Evolutionary conservation across 2,888 invertebrate species (phyloP).

Genomic region (Rhagonycha lutea): DNA sequence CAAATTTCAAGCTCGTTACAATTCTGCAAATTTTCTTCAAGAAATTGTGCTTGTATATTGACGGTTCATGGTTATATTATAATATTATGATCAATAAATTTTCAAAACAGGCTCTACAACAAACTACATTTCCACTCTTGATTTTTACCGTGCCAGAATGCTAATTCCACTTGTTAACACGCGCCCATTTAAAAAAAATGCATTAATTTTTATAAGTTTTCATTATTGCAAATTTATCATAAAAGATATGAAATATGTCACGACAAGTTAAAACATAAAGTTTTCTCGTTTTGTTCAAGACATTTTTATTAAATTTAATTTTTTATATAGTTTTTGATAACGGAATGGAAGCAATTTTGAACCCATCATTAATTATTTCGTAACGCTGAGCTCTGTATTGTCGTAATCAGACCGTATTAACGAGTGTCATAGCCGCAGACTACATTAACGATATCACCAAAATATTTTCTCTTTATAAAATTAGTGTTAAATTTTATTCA

Average conservation of each 20-base stretch:
- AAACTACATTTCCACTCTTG: no score
- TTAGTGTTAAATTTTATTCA: not conserved
- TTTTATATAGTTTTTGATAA: not conserved
- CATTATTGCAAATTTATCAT: not conserved
- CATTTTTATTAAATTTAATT: not conserved
- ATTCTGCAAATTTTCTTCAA: no score
- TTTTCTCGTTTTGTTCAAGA: not conserved
- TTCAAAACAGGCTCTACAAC: no score
- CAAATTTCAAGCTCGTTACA: no score
- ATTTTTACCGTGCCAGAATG: not conserved
- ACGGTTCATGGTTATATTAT: no score
- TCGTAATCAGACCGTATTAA: not conserved
- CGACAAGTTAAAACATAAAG: not conserved
- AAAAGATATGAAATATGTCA: not conserved
- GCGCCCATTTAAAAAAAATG: not conserved
- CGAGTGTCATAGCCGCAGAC: not conserved
- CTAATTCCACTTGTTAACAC: not conserved
- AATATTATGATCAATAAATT: no score
- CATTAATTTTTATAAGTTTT: not conserved
- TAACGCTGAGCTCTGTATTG: not conserved
- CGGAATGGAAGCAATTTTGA: not conserved
- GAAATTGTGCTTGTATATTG: no score
- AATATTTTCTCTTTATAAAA: not conserved
- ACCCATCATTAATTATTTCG: not conserved
- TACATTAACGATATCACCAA: not conserved